Base-by-base conservation (phyloP, 2,888 invertebrate species). In the Dicyrtomina minuta region DNA sequence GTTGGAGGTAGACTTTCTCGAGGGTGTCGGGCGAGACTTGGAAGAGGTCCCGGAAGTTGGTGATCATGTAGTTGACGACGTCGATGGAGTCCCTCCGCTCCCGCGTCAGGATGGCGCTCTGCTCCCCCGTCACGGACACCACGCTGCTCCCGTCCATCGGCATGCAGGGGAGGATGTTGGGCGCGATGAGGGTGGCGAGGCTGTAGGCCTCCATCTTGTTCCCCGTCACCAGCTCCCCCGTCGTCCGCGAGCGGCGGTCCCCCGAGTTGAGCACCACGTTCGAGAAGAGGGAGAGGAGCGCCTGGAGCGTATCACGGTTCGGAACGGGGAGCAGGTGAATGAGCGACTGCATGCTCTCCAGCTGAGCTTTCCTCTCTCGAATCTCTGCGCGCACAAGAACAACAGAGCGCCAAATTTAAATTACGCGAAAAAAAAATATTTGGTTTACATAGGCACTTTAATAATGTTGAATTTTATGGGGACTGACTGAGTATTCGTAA, bases 191-290 rank as follows among this genome's bases (percentile, higher is more conserved):
- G 0, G 94, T 96, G 0, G 96, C 96, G 73, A 96, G 84, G 82
- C 96, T 96, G 65, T 88, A 90, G 55, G 91, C 89, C 82, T 95
- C 93, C 96, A 96, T 96, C 84, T 92, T 93, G 84, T 96, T 96
- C 1, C 96, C 96, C 15, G 87, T 82, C 58, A 88, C 74, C 79
- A 83, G 81, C 76, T 87, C 86, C 22, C 86, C 89, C 85, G 66
- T 33, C 71, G 85, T 84, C 75, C n/a, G n/a, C n/a, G 84, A 85
- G 69, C 84, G 84, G 64, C 84, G 83, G 81, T 92, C 92, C 56
- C 86, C 86, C 56, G 90, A 86, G 82, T 91, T 87, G 70, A 86
- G 84, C 0, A 91, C 89, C 33, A 94, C 89, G 76, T 88, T 88
- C 39, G 89, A 87, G 65, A 96, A 87, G 83, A 96, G 95, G 78